Evolutionary conservation across 2,113 vertebrate species (phyloP), one percentile per base, ranked within the genome.

Genomic region (Centropus unirufus): DNA sequence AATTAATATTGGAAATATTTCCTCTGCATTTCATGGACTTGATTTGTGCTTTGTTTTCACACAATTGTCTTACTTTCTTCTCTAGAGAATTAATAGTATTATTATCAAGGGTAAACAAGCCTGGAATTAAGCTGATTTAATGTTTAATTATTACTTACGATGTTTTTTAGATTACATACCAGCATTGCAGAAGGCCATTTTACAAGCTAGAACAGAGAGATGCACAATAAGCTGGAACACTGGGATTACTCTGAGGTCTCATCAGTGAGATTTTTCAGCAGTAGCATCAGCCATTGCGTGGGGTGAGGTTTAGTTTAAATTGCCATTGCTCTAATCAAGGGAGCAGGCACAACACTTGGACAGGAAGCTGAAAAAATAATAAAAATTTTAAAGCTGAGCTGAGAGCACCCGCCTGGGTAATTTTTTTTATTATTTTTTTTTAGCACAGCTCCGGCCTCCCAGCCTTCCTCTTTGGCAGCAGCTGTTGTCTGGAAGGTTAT

Each of bases 121-220:
- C 87, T 91, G 46, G 81, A 90, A 93, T 87, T 88, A 91, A 86
- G 91, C 92, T 88, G 88, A 89, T 95, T 89, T 90, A 68, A 72
- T 92, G 83, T 93, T 94, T 93, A 96, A 92, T 95, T 96, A 81
- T 93, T 90, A 32, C 68, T 90, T 88, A 52, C 12, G 15, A 67
- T 63, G 59, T 14, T 75, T 83, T 91, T 83, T 85, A 91, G 64
- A 82, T 91, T 83, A 42, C 55, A 78, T 15, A 72, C 58, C 40
- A 49, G 30, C n/a, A 27, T n/a, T 55, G 70, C n/a, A 1, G 9
- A 87, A 83, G 63, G 51, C 26, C 32, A 3, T 83, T 95, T 89
- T 83, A 77, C 84, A 85, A 62, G 77, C 74, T 47, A 27, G 59
- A 85, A 58, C 24, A 77, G 75, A 64, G 51, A 63, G 36, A 42